These are phyloP conservation scores for Trematomus loennbergii DNA, from an alignment of 2,113 vertebrate species.

Conservation along the genomic window DNA sequence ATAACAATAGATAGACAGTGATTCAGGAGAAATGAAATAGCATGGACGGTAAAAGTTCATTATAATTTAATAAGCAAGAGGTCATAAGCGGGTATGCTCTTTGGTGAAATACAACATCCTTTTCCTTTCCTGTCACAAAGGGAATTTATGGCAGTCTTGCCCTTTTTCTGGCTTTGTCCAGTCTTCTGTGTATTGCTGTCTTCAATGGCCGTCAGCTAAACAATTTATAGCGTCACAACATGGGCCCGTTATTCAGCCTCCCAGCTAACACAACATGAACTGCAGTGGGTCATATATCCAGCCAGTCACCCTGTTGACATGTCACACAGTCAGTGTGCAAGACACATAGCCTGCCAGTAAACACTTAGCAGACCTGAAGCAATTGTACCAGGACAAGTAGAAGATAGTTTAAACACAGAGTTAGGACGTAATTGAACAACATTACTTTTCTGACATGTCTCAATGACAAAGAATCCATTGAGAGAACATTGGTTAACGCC, in stretches of 20 bases:
- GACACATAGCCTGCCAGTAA: not conserved
- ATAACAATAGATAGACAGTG: not conserved
- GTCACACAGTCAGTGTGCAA: conserved; percentile 22
- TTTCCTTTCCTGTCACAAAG: conserved; percentile 42
- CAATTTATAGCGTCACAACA: conserved; percentile 61
- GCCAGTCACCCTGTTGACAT: conserved; percentile 43
- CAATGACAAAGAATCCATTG: no score
- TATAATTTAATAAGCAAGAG: conserved; percentile 45
- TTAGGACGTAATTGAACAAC: not conserved
- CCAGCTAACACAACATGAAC: conserved; percentile 45
- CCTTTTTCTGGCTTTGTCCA: conserved; percentile 49
- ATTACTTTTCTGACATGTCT: no score
- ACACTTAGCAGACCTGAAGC: not conserved
- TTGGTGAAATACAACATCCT: conserved; percentile 42
- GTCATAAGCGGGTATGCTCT: conserved; percentile 18
- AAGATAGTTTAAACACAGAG: not conserved
- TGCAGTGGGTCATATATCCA: conserved; percentile 47
- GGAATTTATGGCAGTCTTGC: conserved; percentile 47
- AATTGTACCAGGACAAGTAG: not conserved
- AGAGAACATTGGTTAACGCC: no score
- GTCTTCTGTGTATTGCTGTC: conserved; percentile 49
- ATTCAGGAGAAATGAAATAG: conserved; percentile 25
- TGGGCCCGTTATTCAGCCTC: conserved; percentile 40
- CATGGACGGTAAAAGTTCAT: conserved; percentile 32
- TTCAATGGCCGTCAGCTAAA: conserved; percentile 45